Evolutionary conservation across 2,113 vertebrate genomes (phyloP).

Genomic region (Asarcornis scutulata): DNA sequence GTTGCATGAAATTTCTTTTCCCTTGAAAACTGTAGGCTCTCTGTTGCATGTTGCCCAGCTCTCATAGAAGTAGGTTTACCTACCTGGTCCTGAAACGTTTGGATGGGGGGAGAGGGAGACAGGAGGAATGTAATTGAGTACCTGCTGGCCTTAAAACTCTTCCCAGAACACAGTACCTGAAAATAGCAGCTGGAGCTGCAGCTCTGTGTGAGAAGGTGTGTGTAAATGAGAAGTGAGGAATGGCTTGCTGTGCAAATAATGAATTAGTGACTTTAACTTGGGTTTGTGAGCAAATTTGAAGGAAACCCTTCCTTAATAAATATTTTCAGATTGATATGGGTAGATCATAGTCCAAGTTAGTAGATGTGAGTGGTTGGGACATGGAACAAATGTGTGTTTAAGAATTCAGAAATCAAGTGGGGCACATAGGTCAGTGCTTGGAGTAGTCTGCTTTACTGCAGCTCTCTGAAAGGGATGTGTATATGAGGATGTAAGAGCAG

Average conservation of each 20-base stretch:
- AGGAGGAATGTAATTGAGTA: not conserved
- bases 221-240: not conserved
- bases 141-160: not conserved
- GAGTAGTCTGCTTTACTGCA: fast-evolving
- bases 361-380: not conserved
- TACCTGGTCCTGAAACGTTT: not conserved
- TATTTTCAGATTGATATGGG: not conserved
- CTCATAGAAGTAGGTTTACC: not conserved
- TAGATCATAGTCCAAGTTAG: not conserved
- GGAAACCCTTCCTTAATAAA: not conserved
- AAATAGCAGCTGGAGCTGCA: not conserved
- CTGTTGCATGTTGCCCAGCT: not conserved
- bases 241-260: not conserved
- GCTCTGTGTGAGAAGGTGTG: not conserved
- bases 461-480: not conserved
- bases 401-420: not conserved
- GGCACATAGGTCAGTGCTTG: not conserved
- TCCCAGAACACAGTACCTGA: not conserved
- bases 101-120: fast-evolving
- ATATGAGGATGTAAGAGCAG: not conserved
- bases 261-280: not conserved
- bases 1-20: not conserved
- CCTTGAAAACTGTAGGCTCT: not conserved
- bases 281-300: not conserved
- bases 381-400: not conserved